A percentile compares a stretch with the other conserved stretches of the same genome.
phyloP scores from a whole-genome alignment of 2,113 vertebrate genomes.

The Pycnonotus jocosus region DNA sequence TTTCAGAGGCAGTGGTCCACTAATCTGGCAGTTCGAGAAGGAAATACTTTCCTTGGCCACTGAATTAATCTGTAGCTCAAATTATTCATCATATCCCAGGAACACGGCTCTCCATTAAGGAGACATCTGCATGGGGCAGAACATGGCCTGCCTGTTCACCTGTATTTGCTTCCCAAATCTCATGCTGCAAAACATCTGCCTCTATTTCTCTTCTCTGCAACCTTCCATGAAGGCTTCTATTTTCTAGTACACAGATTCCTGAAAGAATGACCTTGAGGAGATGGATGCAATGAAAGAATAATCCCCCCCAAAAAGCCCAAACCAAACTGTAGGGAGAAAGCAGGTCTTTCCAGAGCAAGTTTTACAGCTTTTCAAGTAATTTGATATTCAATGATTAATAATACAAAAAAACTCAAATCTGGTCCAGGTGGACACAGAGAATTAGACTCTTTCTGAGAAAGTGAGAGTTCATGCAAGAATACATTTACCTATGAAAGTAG shows the following conservation, averaged over 20 bases:
- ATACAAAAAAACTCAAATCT: not conserved
- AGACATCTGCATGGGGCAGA: not conserved
- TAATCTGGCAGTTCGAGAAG: not conserved
- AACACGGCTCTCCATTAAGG: not conserved
- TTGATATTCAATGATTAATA: not conserved
- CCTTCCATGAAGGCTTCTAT: not conserved
- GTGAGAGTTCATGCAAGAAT: not conserved
- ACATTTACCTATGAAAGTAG: not conserved
- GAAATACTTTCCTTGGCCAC: not conserved
- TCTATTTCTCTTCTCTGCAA: not conserved
- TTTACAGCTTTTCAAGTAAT: not conserved
- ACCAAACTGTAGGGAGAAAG: not conserved
- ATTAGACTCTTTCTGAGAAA: not conserved
- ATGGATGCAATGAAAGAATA: not conserved
- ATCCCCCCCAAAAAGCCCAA: not conserved
- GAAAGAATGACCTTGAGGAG: not conserved
- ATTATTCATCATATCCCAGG: not conserved
- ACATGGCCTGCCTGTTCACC: not conserved
- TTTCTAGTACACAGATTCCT: not conserved
- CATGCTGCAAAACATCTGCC: not conserved
- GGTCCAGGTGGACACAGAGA: not conserved
- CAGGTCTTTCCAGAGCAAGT: not conserved
- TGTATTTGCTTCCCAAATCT: not conserved
- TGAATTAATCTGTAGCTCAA: not conserved
- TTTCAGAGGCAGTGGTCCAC: not conserved